Base-by-base conservation (phyloP, 2,888 invertebrate genomes). In the Lepidocyrtoides sp. region DNA sequence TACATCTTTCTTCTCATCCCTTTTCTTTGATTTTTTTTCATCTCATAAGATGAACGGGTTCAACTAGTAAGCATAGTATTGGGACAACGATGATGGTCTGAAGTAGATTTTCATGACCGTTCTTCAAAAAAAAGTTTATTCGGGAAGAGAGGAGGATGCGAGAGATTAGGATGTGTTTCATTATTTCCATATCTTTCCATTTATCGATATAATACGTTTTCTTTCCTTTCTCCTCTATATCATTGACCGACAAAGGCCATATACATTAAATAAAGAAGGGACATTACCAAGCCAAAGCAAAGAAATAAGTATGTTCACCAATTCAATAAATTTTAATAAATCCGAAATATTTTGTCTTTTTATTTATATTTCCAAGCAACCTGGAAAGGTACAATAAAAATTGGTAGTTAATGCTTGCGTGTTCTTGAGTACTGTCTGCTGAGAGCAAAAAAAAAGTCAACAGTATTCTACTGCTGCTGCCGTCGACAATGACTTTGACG, bases 241-340 rank as follows among this genome's bases (percentile, higher is more conserved):
- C 23, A 23, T 23, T 57, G 17, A n/a, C 69, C 41, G 12, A 36
- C 69, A 8, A 7, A 60, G 10, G 23, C n/a, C n/a, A 60, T 60
- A 23, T 23, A n/a, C 10, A 20, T 26, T n/a, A 63, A 10, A 20
- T 41, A 8, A 7, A 17, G 20, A 17, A 72, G 8, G 20, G 8
- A 7, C 20, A n/a, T n/a, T n/a, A n/a, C n/a, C n/a, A n/a, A n/a
- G n/a, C n/a, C n/a, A n/a, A n/a, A n/a, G n/a, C n/a, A 69, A 72
- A 41, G 69, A 32, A 36, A 69, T 60, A 29, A 5, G 29, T 20
- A 69, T 36, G 29, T 66, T 32, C 69, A 36, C 32, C n/a, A 72
- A 72, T 41, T 36, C 69, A 72, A 41, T 72, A 72, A 72, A 72
- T 72, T 72, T 72, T 26, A 41, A 41, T 72, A 72, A 36, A 72